A percentile compares a stretch with the other conserved stretches of the same genome.
Conservation (phyloP, 2,113 vertebrate genomes). For the Pteronura brasiliensis region DNA sequence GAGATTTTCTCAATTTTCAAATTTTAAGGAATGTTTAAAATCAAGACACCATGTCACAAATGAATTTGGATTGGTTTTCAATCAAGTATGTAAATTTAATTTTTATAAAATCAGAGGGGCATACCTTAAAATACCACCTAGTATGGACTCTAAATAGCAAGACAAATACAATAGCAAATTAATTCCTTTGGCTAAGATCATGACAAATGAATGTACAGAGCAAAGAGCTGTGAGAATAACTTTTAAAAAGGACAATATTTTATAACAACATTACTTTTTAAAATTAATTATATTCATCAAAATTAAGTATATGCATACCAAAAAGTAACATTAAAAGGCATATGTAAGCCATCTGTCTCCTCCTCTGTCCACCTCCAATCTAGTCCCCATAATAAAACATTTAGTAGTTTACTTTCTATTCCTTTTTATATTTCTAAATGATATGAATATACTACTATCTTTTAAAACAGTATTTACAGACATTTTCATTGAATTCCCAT, state of each 20-base stretch:
- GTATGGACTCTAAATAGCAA: background rate
- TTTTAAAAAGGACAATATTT: background rate
- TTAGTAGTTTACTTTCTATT: background rate
- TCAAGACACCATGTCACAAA: background rate
- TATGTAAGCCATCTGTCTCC: background rate
- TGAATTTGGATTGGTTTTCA: background rate
- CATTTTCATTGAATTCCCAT: background rate
- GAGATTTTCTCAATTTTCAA: background rate
- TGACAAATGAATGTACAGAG: background rate
- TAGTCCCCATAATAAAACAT: background rate
- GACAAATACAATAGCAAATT: background rate
- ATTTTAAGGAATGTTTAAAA: background rate
- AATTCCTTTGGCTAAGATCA: background rate
- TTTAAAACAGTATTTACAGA: background rate
- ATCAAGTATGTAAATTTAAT: background rate
- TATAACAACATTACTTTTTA: background rate
- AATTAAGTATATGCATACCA: background rate
- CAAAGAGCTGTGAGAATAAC: background rate
- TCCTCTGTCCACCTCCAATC: background rate
- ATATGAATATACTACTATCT: background rate
- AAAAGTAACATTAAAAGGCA: background rate
- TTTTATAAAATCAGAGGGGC: background rate
- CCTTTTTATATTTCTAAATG: background rate
- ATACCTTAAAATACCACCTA: background rate
- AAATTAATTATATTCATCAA: background rate